Evolutionary conservation across 2,888 invertebrate species (phyloP).

Genomic region (Pyrrhopygopsis socrates): DNA sequence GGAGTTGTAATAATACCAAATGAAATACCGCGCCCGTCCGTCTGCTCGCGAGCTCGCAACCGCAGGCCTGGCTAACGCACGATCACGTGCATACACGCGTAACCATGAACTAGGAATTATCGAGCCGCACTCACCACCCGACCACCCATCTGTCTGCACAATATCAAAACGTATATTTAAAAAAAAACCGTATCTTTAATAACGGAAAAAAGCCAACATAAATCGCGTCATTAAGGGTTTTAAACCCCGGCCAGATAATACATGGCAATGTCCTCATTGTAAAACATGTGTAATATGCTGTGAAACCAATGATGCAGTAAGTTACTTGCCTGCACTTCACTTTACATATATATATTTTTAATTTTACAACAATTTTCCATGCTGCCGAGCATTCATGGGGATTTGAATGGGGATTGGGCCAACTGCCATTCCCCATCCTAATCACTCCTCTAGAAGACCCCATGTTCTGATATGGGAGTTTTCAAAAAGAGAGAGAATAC

Average conservation of each 20-base stretch:
- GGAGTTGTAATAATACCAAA: conserved; percentile 92
- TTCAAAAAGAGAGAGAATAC: too few species aligned
- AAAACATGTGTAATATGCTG: conserved; percentile 98
- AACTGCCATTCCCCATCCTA: too few species aligned
- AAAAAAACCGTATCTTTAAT: too few species aligned
- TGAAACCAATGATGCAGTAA: conserved; percentile 97
- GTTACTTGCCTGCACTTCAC: conserved; percentile 87
- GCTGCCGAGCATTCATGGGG: too few species aligned
- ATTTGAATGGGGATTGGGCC: too few species aligned
- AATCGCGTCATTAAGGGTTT: too few species aligned
- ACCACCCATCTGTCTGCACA: conserved; percentile 13
- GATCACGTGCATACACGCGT: conserved; percentile 89
- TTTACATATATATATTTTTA: too few species aligned
- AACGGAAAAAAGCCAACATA: too few species aligned
- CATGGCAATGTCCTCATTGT: conserved; percentile 99
- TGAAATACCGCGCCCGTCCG: conserved; percentile 91
- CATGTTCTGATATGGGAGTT: too few species aligned
- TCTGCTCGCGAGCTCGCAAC: conserved; percentile 90
- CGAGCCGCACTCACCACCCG: conserved; percentile 4
- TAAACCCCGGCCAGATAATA: conserved; percentile 96
- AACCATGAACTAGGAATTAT: conserved; percentile 91
- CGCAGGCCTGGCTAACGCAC: conserved; percentile 89
- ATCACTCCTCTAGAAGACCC: too few species aligned
- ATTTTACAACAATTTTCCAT: too few species aligned
- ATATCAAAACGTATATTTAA: conserved; percentile 42